Evolutionary conservation across 2,113 vertebrate species (phyloP).

Genomic region (Meleagris gallopavo): DNA sequence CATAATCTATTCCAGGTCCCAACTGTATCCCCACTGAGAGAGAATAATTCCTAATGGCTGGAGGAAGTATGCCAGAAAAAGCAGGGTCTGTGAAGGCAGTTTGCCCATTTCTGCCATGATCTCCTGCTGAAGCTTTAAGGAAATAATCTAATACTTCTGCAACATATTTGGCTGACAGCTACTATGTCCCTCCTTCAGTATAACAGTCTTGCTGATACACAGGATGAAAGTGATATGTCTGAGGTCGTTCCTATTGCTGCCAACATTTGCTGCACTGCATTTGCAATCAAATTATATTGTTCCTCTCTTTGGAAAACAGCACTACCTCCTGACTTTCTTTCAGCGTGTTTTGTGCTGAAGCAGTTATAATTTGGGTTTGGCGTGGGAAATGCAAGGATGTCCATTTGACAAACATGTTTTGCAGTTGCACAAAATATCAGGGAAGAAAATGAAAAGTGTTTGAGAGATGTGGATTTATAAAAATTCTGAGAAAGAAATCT

Average conservation of each 20-base stretch:
- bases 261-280: neutral
- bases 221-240: neutral
- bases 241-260: neutral
- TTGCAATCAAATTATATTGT: neutral
- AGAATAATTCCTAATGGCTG: conserved; percentile 40
- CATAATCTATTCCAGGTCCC: conserved; percentile 24
- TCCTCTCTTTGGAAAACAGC: neutral
- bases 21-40: conserved; percentile 1
- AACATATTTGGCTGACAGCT: conserved; percentile 14
- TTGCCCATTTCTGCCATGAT: conserved; percentile 41
- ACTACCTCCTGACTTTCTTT: neutral
- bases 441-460: neutral
- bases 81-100: conserved; percentile 7
- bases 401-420: neutral
- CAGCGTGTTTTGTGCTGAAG: neutral
- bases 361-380: neutral
- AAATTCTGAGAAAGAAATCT: neutral
- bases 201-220: neutral
- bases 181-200: neutral
- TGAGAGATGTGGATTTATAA: neutral
- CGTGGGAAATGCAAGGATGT: neutral
- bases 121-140: conserved; percentile 19
- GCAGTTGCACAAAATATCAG: neutral
- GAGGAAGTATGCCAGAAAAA: conserved; percentile 55
- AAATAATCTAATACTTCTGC: conserved; percentile 23